Evolutionary conservation across 1,140 invertebrate genomes (phyloP), one percentile per base, ranked within the genome.

Genomic region (Lamellibrachia luymesi): DNA sequence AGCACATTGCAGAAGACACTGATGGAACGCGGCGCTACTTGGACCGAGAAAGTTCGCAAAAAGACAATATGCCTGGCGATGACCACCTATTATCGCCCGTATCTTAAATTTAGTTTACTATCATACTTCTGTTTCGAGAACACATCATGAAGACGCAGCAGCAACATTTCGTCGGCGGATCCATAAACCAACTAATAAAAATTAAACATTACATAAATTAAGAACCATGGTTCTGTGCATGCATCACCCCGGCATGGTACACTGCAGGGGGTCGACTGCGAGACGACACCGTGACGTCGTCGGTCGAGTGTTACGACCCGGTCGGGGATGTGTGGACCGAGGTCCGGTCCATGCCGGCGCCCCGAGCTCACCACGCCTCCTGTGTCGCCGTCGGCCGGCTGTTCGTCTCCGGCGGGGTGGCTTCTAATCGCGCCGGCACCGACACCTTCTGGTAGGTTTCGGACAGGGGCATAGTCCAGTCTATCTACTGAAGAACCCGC

Each of bases 291-390:
- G 94, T 96, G 13, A 95, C 95, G 13, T 94, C 95, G 38, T 92
- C 93, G 0, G 95, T 95, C 17, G 95, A 95, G 93, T 93, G 93
- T 17, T 96, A 95, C 92, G 95, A 96, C 93, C 95, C 95, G 2
- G 64, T 93, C 4, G 93, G 93, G 13, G 94, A 96, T 93, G 94
- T 93, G 25, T 96, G 95, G 95, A 94, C 93, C 4, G 91, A 94
- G 17, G 93, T 94, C 22, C 52, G 91, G 22, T 92, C 93, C 22
- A 91, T 96, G 90, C 95, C 95, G 5, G 91, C 94, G 13, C 94
- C 95, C 27, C 94, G 95, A n/a, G 95, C 94, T 25, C 95, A 96
- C 94, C 95, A 96, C 92, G 95, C 95, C 92, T 94, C 93, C 56
- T 95, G 95, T 92, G 94, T 93, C 13, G 94, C 94, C 4, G 92